These are phyloP conservation scores for Gyps fulvus DNA, from an alignment of 2,113 vertebrate genomes.

Conservation along the genomic window DNA sequence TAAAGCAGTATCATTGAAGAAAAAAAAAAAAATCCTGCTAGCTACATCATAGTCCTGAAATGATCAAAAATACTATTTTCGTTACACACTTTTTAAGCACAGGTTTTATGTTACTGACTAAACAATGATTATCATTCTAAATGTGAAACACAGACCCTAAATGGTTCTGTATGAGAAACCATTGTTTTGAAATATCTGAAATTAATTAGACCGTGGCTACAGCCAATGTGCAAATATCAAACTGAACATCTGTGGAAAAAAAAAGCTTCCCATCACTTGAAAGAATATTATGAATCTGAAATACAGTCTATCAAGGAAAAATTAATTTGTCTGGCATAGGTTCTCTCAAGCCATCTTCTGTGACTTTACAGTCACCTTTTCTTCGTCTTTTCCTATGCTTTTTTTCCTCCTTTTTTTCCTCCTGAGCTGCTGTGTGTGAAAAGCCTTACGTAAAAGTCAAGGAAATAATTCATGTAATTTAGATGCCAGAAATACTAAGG, in stretches of 20 bases:
- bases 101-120: slow-evolving; percentile 53
- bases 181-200: slow-evolving; percentile 62
- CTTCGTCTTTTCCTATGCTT: not conserved
- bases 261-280: slow-evolving; percentile 1
- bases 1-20: not conserved
- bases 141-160: slow-evolving; percentile 33
- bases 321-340: not conserved
- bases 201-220: slow-evolving; percentile 38
- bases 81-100: slow-evolving; percentile 23
- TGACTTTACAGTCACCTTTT: not conserved
- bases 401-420: not conserved
- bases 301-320: slow-evolving; percentile 9
- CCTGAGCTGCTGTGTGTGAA: not conserved
- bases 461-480: not conserved
- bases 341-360: not conserved
- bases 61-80: slow-evolving; percentile 22
- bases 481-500: not conserved
- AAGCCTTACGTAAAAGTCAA: not conserved
- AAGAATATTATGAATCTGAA: slow-evolving; percentile 1
- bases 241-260: slow-evolving; percentile 26
- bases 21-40: not conserved
- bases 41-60: not conserved
- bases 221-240: slow-evolving; percentile 38
- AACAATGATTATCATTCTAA: slow-evolving; percentile 37
- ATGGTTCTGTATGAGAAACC: slow-evolving; percentile 33